A percentile compares a stretch with the other conserved stretches of the same genome.
Conservation (phyloP, 2,113 vertebrate genomes). For the Recurvirostra avosetta region DNA sequence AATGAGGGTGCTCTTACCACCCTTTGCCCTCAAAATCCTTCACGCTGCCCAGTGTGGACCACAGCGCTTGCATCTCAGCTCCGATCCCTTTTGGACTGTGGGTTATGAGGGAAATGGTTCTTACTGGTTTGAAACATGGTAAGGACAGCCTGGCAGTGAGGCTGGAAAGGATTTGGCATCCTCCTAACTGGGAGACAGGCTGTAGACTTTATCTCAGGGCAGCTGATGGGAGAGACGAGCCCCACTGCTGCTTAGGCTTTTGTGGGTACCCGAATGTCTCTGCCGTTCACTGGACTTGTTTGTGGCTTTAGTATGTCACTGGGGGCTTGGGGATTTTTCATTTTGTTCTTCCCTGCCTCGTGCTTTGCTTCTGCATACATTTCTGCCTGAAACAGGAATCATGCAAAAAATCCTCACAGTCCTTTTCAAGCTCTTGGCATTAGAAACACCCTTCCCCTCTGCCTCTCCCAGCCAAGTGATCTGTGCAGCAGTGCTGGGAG, state of each 20-base stretch:
- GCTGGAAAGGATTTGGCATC: neutral
- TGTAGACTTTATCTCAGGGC: neutral
- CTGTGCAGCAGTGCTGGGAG: neutral
- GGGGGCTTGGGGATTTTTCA: neutral
- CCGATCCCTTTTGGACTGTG: neutral
- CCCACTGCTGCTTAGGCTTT: neutral
- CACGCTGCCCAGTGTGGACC: neutral
- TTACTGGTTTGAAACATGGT: neutral
- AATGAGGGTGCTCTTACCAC: neutral
- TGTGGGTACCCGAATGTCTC: neutral
- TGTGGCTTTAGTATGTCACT: neutral
- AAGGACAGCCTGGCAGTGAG: neutral
- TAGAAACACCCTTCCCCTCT: slow-evolving; percentile 56
- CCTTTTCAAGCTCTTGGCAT: neutral
- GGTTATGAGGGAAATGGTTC: neutral
- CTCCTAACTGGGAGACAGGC: neutral
- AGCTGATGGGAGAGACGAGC: neutral
- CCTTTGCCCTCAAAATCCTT: neutral
- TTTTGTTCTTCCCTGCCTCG: neutral
- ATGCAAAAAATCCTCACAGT: neutral
- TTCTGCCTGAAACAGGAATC: neutral
- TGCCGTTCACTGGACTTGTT: neutral
- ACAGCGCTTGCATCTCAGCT: neutral
- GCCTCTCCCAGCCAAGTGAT: slow-evolving; percentile 35
- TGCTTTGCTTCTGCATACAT: neutral